These are phyloP conservation scores for Lepilemur ruficaudatus DNA, from an alignment of 2,797 vertebrate genomes.

Conservation along the genomic window DNA sequence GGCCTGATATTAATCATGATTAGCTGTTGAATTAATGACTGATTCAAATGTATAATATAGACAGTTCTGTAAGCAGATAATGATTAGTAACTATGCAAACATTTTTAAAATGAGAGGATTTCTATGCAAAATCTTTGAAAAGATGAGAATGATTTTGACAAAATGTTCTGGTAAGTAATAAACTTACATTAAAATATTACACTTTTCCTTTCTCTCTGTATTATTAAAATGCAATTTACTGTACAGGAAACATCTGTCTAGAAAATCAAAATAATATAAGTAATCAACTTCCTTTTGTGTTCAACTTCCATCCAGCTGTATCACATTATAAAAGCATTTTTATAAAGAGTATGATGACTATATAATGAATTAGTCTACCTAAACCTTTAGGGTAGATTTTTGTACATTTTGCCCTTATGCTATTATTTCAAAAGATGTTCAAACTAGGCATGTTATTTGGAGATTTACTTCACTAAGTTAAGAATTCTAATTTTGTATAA, in stretches of 20 bases:
- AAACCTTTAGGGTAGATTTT: not conserved
- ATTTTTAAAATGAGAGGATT: constrained; percentile 42
- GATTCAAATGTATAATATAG: constrained; percentile 26
- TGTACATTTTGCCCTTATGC: not conserved
- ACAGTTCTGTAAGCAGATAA: constrained; percentile 40
- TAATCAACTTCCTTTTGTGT: constrained; percentile 45
- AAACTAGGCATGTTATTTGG: not conserved
- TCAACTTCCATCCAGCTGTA: constrained; percentile 42
- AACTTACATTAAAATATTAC: not conserved
- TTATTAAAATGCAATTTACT: constrained; percentile 42
- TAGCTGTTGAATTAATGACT: constrained; percentile 51
- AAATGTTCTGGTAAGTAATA: constrained; percentile 2
- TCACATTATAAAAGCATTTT: constrained; percentile 4
- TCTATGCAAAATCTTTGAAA: constrained; percentile 41
- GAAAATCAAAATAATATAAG: constrained; percentile 52
- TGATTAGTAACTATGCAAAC: constrained; percentile 40
- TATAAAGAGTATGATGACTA: not conserved
- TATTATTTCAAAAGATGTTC: not conserved
- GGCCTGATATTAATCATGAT: constrained; percentile 40
- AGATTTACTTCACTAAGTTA: not conserved
- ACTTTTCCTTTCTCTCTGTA: constrained; percentile 6
- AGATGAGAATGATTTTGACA: not conserved
- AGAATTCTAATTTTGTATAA: not conserved
- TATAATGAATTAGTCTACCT: constrained; percentile 28
- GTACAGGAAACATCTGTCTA: constrained; percentile 62